phyloP scores from a whole-genome alignment of 2,888 invertebrate genomes.

The Aleiodes alternator region DNA sequence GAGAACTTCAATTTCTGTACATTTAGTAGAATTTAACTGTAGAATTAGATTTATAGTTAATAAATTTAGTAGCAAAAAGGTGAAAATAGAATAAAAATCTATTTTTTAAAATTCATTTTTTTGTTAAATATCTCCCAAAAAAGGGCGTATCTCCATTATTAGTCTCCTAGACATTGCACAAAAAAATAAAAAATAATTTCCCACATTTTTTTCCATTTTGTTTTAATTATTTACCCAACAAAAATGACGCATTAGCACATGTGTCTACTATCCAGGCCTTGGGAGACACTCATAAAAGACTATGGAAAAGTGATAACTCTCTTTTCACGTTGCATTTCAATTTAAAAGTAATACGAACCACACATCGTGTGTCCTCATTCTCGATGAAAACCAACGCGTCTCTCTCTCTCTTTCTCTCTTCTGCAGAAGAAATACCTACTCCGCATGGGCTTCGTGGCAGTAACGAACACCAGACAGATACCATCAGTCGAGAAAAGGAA shows the following conservation, averaged over 20 bases:
- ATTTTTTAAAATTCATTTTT: too few relatives aligned
- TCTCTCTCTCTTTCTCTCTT: neutral
- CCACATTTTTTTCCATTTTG: neutral
- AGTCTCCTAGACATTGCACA: too few relatives aligned
- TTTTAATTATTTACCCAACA: neutral
- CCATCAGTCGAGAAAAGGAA: slow-evolving; percentile 56
- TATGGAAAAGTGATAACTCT: slow-evolving; percentile 33
- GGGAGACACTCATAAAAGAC: slow-evolving; percentile 15
- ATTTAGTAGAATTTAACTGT: too few relatives aligned
- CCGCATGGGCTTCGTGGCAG: slow-evolving; percentile 40
- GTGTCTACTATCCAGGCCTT: too few relatives aligned
- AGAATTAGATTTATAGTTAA: too few relatives aligned
- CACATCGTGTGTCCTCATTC: slow-evolving; percentile 38
- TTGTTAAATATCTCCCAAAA: too few relatives aligned
- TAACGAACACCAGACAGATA: slow-evolving; percentile 56
- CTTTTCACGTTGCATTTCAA: slow-evolving; percentile 33
- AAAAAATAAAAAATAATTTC: too few relatives aligned
- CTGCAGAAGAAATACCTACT: neutral
- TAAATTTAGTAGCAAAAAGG: too few relatives aligned
- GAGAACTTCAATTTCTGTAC: too few relatives aligned
- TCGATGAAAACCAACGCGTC: slow-evolving; percentile 51
- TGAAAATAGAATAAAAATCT: too few relatives aligned
- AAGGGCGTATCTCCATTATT: too few relatives aligned
- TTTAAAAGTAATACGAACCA: neutral
- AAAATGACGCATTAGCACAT: neutral